Evolutionary conservation across 2,797 vertebrate species (phyloP), one percentile per base, ranked within the genome.

Genomic region (Eutrigla gurnardus): DNA sequence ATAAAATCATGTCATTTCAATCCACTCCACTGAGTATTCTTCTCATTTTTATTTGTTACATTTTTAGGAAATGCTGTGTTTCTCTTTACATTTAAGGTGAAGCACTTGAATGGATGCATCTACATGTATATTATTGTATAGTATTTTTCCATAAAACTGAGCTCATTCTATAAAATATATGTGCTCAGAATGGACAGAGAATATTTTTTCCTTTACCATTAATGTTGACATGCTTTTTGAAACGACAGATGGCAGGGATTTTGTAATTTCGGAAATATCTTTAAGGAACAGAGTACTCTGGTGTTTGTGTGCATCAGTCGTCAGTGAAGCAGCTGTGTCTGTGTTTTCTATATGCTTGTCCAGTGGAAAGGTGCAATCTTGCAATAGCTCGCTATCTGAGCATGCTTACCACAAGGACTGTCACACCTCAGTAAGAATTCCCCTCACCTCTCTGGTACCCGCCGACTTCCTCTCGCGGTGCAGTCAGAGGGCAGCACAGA

Each of bases 381-480:
- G 89, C 89, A 92, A 81, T 89, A 85, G 81, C 73, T 83, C 11
- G 71, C 81, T 86, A 75, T 89, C 84, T 92, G 77, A 79, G 71
- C 85, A 80, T 83, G 80, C 88, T 82, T 81, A 92, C 91, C 91
- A 87, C 92, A 89, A 85, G 78, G 75, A 83, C 77, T 88, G 83
- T 92, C 89, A 88, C 89, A 91, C 88, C 88, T 91, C 85, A 82
- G 74, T 75, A 65, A 95, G 93, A 95, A 96, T 94, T 95, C 91
- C 94, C 94, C 94, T 94, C 83, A 93, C 89, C 90, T 93, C 89
- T 85, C 80, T 62, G 70, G 88, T 91, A 91, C 92, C 92, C 89
- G 81, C 87, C 79, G 83, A 88, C 92, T 93, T 94, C 92, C 93
- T 94, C 90, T 80, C 91, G 92, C 84, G 90, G 92, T 93, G 87